Conservation (phyloP, 2,888 invertebrate genomes). For the Euproctis similis region DNA sequence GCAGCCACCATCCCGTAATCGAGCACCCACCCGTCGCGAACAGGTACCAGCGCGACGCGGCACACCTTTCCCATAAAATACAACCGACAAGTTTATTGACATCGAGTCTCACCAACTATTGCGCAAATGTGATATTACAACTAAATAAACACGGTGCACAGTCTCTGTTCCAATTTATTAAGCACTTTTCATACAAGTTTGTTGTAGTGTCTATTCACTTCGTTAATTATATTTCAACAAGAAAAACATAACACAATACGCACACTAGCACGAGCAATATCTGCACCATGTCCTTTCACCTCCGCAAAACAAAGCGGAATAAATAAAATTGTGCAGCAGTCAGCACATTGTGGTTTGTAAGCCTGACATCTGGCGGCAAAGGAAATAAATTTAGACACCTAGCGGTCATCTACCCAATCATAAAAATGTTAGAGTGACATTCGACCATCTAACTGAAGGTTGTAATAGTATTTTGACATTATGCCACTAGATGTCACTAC, state of each 20-base stretch:
- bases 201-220: conserved; percentile 48
- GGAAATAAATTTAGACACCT: too few relatives aligned
- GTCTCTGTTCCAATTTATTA: conserved; percentile 36
- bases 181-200: conserved; percentile 44
- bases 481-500: too few relatives aligned
- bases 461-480: too few relatives aligned
- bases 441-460: too few relatives aligned
- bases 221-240: conserved; percentile 45
- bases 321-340: conserved; percentile 23
- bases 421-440: too few relatives aligned
- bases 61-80: conserved; percentile 75
- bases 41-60: conserved; percentile 67
- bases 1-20: conserved; percentile 42
- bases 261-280: conserved; percentile 31
- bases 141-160: conserved; percentile 48
- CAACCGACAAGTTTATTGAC: conserved; percentile 75
- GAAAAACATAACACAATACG: conserved; percentile 64
- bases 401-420: too few relatives aligned
- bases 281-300: conserved; percentile 56
- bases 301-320: conserved; percentile 76
- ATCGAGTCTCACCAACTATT: conserved; percentile 64
- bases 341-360: conserved; percentile 23
- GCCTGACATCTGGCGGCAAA: conserved; percentile 48
- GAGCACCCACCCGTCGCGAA: conserved; percentile 53
- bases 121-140: conserved; percentile 53